A percentile compares a stretch with the other conserved stretches of the same genome.
Evolutionary conservation across 2,113 vertebrate genomes (phyloP).

Genomic region (Gallinago undulata): DNA sequence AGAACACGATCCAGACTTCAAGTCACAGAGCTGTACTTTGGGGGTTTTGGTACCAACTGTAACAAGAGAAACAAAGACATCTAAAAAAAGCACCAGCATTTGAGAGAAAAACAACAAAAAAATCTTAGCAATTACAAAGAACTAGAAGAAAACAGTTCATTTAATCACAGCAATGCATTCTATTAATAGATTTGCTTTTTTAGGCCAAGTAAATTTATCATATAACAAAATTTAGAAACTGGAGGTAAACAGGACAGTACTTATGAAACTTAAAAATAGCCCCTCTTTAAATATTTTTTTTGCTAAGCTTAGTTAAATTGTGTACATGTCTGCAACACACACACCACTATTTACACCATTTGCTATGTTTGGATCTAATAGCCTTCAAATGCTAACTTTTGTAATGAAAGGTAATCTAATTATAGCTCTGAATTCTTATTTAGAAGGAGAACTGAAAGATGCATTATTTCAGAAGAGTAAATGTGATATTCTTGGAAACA

Average conservation of each 20-base stretch:
- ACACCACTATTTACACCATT: background rate
- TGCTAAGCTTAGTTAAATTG: background rate
- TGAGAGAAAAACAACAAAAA: background rate
- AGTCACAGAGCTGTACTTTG: conserved; percentile 95
- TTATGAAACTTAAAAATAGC: background rate
- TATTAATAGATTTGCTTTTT: background rate
- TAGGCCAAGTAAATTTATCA: background rate
- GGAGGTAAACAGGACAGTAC: background rate
- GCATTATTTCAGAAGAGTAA: background rate
- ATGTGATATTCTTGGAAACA: background rate
- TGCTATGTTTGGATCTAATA: background rate
- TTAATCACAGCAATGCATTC: background rate
- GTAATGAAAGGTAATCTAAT: background rate
- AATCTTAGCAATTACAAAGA: background rate
- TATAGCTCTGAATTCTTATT: background rate
- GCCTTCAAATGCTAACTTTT: background rate
- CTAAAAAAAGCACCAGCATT: background rate
- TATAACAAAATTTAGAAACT: background rate
- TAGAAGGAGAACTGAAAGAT: background rate
- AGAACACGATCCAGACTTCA: conserved; percentile 92
- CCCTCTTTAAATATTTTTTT: background rate
- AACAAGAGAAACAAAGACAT: conserved; percentile 67
- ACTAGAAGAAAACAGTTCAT: background rate
- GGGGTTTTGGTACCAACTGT: conserved; percentile 93
- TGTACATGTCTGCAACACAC: background rate